Evolutionary conservation across 2,113 vertebrate genomes (phyloP), one percentile per base, ranked within the genome.

Genomic region (Sitta europaea): DNA sequence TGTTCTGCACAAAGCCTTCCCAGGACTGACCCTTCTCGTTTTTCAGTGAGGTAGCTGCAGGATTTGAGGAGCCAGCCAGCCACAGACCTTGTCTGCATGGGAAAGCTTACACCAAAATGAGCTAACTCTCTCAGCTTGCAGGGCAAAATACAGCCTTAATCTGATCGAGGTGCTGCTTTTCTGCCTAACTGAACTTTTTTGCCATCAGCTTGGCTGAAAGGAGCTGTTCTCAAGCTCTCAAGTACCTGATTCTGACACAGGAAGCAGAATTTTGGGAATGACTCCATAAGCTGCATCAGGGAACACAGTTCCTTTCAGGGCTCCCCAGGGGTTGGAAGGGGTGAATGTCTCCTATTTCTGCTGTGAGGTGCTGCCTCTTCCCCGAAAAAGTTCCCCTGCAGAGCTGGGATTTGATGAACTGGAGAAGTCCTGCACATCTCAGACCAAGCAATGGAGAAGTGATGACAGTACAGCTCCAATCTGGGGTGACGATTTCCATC

Each of bases 281-380:
- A 33, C 2, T 11, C 0, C 0, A 1, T 27, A 53, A 43, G 5
- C 35, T 70, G 35, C 11, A 79, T 16, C 1, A 1, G 35, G 62
- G 35, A 76, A 67, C 0, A 1, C 1, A 1, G 15, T 29, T 76
- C 51, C 50, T 73, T 47, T 6, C 18, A 36, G 73, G 22, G 14
- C 3, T 70, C 9, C 40, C 25, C 1, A 0, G 8, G 15, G 14
- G 28, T 0, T 1, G 42, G 28, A 70, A 43, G 6, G 13, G 14
- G 4, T 68, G 31, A 80, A 35, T 20, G 13, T 35, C 81, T 90
- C 76, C 55, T 61, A 10, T 3, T 42, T 14, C 33, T 22, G 14
- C 2, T 1, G 5, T 14, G 51, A 81, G 29, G 24, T 67, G 35
- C 42, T 70, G 23, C n/a, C 71, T 75, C 36, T 15, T 36, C 53